Evolutionary conservation across 2,888 invertebrate genomes (phyloP), one percentile per base, ranked within the genome.

Genomic region (Urechis unicinctus): DNA sequence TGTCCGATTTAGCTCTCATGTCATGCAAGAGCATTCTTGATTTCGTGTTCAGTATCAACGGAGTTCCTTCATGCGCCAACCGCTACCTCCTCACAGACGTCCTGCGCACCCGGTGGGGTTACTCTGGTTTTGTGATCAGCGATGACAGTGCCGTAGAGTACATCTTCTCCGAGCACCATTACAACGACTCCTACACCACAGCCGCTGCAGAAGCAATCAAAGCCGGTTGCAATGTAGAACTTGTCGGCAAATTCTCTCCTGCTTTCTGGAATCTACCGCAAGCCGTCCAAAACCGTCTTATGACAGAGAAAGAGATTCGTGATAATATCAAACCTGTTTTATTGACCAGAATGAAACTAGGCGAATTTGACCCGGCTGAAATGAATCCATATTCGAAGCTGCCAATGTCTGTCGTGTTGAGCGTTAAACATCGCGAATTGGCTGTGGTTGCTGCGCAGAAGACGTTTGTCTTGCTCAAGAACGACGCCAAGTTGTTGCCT

Each of bases 321-420:
- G 60, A 66, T 44, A 51, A 56, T 24, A 52, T 63, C n/a, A 58
- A 61, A 44, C 66, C 66, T 2, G 46, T 66, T 31, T 61, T 67
- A 46, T 65, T 65, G 41, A 67, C 66, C 1, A 50, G 66, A 13
- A 61, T 66, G 66, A 53, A 62, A 4, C 58, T 67, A 5, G 66
- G 66, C 3, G 60, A 61, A 48, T 66, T 66, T 53, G 66, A 66
- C 50, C 66, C 66, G 4, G 48, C 50, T 2, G 50, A 53, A 9
- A 67, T 68, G 68, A 72, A 70, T 56, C 73, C 72, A 0, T 72
- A 71, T 54, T 50, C 56, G 17, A 48, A 47, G 5, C 53, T 69
- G 25, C 48, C 59, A 6, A 55, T 61, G 21, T n/a, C 26, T 5
- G 60, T 49, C 2, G 52, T 68, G 1, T 59, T 65, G 49, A 60